phyloP scores from a whole-genome alignment of 2,888 invertebrate genomes.

The Caradrina kadenii region DNA sequence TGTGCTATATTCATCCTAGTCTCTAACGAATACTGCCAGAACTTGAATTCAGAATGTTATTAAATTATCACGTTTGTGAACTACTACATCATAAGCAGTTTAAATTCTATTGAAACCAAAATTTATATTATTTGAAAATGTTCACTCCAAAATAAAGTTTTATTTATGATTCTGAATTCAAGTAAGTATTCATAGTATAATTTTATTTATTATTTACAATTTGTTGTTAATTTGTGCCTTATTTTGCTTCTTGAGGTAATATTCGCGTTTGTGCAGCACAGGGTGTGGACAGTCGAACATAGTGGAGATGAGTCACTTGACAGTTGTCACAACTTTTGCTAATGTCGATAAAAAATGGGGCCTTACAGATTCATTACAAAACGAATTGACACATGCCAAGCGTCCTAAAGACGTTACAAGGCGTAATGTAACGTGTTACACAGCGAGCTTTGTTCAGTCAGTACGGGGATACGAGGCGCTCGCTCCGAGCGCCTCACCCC shows the following conservation, averaged over 20 bases:
- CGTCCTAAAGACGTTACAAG: too few relatives aligned
- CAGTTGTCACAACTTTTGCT: neutral
- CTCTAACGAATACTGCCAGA: constrained; percentile 20
- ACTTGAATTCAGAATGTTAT: constrained; percentile 25
- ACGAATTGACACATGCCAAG: neutral
- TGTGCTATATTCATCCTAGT: constrained; percentile 33
- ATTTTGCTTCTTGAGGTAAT: constrained; percentile 1
- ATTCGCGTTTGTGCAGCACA: neutral
- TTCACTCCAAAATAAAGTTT: neutral
- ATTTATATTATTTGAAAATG: too few relatives aligned
- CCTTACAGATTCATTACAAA: neutral
- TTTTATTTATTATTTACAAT: constrained; percentile 4
- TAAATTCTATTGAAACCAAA: too few relatives aligned
- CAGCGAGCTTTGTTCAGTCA: too few relatives aligned
- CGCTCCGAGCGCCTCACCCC: too few relatives aligned
- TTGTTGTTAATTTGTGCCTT: constrained; percentile 18
- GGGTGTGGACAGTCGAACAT: neutral
- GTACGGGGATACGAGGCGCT: too few relatives aligned
- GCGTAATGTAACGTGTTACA: too few relatives aligned
- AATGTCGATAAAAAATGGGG: neutral
- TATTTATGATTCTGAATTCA: constrained; percentile 9
- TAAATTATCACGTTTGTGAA: neutral
- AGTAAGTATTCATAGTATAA: neutral
- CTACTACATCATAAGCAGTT: too few relatives aligned
- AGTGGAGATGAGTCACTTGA: neutral